A percentile compares a stretch with the other conserved stretches of the same genome.
phyloP scores from a whole-genome alignment of 2,113 vertebrate genomes.

The Microcebus murinus region DNA sequence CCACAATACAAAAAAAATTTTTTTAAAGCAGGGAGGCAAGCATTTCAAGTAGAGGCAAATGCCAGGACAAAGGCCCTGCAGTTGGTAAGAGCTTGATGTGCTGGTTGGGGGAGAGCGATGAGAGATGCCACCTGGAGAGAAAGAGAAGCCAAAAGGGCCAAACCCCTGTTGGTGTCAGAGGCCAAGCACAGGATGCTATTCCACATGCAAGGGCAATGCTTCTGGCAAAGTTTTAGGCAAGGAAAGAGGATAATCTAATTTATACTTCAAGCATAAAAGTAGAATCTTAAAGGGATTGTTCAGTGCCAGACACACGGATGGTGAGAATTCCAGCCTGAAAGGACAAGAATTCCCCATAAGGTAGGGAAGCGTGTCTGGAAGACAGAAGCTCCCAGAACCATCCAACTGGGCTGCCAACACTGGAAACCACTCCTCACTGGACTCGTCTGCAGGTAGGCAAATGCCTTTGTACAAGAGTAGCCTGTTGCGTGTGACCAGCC shows the following conservation, averaged over 20 bases:
- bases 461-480: not conserved
- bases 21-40: not conserved
- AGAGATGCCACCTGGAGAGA: not conserved
- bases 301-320: not conserved
- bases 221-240: not conserved
- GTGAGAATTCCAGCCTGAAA: not conserved
- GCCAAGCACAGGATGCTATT: not conserved
- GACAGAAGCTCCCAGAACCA: not conserved
- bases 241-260: not conserved
- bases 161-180: not conserved
- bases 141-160: not conserved
- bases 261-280: not conserved
- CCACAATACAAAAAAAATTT: not conserved
- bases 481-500: too few species aligned
- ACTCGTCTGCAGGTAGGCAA: not conserved
- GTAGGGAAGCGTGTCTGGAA: not conserved
- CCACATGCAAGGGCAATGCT: not conserved
- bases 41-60: not conserved
- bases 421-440: not conserved
- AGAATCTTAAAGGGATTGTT: not conserved
- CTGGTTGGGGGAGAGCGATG: not conserved
- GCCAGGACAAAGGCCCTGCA: not conserved
- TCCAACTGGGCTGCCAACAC: not conserved
- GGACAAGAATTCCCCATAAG: not conserved
- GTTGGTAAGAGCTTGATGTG: not conserved